Base-by-base conservation (phyloP, 1,140 invertebrate genomes). In the Mya arenaria region DNA sequence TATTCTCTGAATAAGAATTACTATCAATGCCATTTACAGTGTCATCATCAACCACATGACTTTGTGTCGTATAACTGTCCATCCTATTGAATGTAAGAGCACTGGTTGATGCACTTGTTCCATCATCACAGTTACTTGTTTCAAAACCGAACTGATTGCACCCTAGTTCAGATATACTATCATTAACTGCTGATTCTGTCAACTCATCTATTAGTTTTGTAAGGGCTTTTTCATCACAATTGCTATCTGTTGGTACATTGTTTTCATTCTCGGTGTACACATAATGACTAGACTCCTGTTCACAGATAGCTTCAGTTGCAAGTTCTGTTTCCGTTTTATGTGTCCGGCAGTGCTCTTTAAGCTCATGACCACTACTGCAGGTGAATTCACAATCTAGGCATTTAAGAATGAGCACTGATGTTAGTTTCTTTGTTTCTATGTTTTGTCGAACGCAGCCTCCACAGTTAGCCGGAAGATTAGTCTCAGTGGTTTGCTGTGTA, bases 311-410 rank as follows among this genome's bases (percentile, higher is more conserved):
- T 28, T 62, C 23, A 32, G 30, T n/a, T n/a, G 25, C 66, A 66
- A 36, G 34, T 66, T 32, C n/a, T 25, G 56, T 34, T 32, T 25
- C 19, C 10, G 17, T 52, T 39, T 4, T 34, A 62, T 80, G 77
- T 0, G n/a, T n/a, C 0, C 5, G 10, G 58, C 66, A 39, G 58
- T 80, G 77, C 23, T 34, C 48, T 32, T 80, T 80, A n/a, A 80
- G 36, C 23, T 80, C 77, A 19, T 32, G 23, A 23, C 39, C 77
- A 80, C 34, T 80, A 15, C 30, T 28, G 30, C 77, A 80, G 1
- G 23, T 69, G 30, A 60, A 80, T n/a, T 25, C 41, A 39, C 77
- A 80, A 2, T 80, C 36, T 23, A 36, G 48, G 71, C 77, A 80
- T 44, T 71, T 80, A 6, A 80, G 34, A 17, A 68, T 55, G 1